Conservation (phyloP, 2,888 invertebrate genomes). For the Molanna angustata region DNA sequence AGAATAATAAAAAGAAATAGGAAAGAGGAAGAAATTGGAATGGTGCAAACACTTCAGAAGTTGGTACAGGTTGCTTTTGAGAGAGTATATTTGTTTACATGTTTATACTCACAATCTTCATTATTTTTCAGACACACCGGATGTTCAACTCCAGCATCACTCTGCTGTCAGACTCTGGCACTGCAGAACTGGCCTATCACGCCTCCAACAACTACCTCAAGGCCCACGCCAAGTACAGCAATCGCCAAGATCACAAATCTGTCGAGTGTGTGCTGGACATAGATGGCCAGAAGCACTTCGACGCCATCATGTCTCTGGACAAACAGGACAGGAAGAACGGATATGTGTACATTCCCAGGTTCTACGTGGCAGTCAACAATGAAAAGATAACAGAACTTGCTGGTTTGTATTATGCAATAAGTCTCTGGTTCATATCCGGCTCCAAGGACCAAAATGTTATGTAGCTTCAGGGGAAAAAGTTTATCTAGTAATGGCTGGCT, state of each 20-base stretch:
- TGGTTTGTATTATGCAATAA: slow-evolving; percentile 60
- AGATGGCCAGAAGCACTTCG: slow-evolving; percentile 69
- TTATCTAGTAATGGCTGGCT: too few species aligned
- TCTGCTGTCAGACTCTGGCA: slow-evolving; percentile 46
- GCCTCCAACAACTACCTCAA: slow-evolving; percentile 65
- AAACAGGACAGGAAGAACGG: slow-evolving; percentile 62
- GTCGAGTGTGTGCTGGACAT: slow-evolving; percentile 69
- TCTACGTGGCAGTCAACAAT: slow-evolving; percentile 70
- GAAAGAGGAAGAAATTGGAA: too few species aligned
- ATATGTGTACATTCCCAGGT: slow-evolving; percentile 65
- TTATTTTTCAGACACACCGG: slow-evolving; percentile 46
- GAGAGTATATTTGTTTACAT: not conserved
- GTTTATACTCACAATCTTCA: too few species aligned
- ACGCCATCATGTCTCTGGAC: slow-evolving; percentile 60
- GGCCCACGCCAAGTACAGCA: slow-evolving; percentile 70
- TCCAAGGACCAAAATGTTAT: too few species aligned
- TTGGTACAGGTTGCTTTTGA: not conserved
- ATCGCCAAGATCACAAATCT: slow-evolving; percentile 65
- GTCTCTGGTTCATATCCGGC: too few species aligned
- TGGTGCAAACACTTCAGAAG: too few species aligned
- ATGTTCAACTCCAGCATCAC: slow-evolving; percentile 48
- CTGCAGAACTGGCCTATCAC: slow-evolving; percentile 58
- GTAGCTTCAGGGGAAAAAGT: too few species aligned
- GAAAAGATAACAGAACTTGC: slow-evolving; percentile 68
- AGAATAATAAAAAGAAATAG: too few species aligned